Percentiles rank a stretch among this genome's conserved stretches.
Conservation (phyloP, 2,113 vertebrate genomes). For the Melanerpes formicivorus region DNA sequence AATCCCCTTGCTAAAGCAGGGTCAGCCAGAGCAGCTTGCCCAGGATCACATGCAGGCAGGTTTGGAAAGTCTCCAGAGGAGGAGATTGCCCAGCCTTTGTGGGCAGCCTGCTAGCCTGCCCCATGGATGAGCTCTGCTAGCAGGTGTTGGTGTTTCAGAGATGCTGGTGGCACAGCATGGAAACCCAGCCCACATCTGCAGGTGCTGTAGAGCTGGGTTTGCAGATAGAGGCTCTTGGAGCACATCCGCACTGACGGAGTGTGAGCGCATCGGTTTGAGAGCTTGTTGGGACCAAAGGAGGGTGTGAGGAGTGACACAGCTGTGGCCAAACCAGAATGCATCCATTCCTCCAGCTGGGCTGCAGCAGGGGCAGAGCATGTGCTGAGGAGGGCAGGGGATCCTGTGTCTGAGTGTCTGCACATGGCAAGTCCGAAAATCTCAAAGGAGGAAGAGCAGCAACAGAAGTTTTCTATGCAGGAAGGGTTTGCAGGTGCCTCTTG, state of each 20-base stretch:
- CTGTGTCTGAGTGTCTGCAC: neutral
- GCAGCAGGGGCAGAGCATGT: neutral
- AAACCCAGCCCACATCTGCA: neutral
- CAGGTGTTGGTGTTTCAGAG: neutral
- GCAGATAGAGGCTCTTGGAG: neutral
- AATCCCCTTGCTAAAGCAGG: neutral
- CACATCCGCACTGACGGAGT: neutral
- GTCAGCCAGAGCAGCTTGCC: neutral
- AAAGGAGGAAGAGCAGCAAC: neutral
- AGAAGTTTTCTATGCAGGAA: neutral
- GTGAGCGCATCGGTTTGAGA: neutral
- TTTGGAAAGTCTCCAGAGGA: too few species aligned
- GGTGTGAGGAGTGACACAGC: accelerated
- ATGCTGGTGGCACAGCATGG: accelerated
- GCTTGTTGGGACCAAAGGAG: neutral
- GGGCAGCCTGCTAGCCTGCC: too few species aligned
- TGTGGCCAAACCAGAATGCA: neutral
- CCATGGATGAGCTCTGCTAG: neutral
- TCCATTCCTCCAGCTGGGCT: neutral
- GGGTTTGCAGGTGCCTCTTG: neutral
- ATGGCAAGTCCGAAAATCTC: neutral
- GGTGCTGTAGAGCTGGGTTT: neutral
- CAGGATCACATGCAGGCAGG: too few species aligned
- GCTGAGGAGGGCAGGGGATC: too few species aligned
- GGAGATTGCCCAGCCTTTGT: too few species aligned